These are phyloP conservation scores for Triplophysa tibetana DNA, from an alignment of 2,113 vertebrate genomes.

Conservation along the genomic window DNA sequence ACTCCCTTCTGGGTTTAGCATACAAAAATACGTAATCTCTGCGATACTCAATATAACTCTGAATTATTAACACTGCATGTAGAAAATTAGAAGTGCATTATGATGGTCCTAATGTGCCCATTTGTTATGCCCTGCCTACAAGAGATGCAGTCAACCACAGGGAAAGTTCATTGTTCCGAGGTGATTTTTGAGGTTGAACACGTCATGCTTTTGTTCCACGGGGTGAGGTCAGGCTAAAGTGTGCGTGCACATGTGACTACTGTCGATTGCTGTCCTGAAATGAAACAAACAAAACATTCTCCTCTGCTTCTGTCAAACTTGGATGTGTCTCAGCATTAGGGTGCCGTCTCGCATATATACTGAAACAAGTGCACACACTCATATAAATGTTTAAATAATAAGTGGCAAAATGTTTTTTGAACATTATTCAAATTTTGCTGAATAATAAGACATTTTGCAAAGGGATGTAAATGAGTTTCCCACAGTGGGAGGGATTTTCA, in stretches of 20 bases:
- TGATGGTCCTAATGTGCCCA: too few relatives aligned
- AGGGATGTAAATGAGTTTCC: conserved; percentile 24
- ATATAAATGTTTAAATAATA: conserved; percentile 12
- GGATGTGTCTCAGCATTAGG: background rate
- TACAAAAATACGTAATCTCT: too few relatives aligned
- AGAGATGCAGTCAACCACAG: too few relatives aligned
- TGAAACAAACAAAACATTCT: conserved; percentile 9
- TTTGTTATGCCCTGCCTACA: too few relatives aligned
- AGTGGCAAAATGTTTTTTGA: background rate
- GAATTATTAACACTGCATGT: too few relatives aligned
- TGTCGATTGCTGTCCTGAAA: background rate
- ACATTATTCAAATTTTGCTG: background rate
- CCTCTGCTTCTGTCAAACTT: background rate
- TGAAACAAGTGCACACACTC: background rate
- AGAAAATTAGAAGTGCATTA: too few relatives aligned
- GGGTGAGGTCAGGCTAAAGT: background rate
- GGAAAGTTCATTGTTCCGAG: too few relatives aligned
- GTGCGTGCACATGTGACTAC: background rate
- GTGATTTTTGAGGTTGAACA: background rate
- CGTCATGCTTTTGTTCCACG: background rate
- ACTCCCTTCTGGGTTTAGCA: too few relatives aligned
- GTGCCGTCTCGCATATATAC: background rate
- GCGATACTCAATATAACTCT: too few relatives aligned
- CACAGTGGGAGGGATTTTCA: conserved; percentile 24
- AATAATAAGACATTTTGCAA: conserved; percentile 17